phyloP scores from a whole-genome alignment of 2,797 vertebrate species.

The Tinamus major region DNA sequence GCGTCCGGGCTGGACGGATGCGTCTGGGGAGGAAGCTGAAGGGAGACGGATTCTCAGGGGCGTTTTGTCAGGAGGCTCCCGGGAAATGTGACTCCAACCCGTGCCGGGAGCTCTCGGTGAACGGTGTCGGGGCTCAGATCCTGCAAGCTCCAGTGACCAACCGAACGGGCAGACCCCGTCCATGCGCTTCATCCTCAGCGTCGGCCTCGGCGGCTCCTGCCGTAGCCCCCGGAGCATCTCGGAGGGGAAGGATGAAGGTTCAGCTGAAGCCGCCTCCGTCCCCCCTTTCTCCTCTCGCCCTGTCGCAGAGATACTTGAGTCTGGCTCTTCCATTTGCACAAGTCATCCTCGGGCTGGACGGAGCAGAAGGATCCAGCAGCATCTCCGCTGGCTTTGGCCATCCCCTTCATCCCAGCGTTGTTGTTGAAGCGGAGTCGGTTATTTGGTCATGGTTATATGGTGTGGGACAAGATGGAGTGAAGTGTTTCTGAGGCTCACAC shows the following conservation, averaged over 20 bases:
- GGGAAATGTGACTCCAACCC: neutral
- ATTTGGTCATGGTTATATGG: neutral
- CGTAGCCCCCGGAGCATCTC: too few species aligned
- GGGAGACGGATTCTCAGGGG: neutral
- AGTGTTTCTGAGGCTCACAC: neutral
- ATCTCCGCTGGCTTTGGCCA: neutral
- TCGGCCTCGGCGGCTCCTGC: neutral
- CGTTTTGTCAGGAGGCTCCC: neutral
- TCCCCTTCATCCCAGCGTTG: neutral
- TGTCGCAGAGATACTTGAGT: neutral
- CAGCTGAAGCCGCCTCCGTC: neutral
- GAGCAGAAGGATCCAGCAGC: neutral
- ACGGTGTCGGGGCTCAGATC: neutral
- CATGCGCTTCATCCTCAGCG: too few species aligned
- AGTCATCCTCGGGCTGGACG: neutral
- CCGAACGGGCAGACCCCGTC: neutral
- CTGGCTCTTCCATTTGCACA: accelerated
- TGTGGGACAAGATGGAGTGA: neutral
- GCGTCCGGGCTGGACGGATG: neutral
- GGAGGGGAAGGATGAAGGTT: neutral
- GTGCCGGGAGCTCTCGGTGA: too few species aligned
- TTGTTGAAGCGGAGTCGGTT: neutral
- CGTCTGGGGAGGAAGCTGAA: neutral
- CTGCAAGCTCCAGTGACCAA: neutral
- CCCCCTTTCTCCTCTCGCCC: neutral